A percentile compares a stretch with the other conserved stretches of the same genome.
These are phyloP conservation scores for Macrobrachium rosenbergii DNA, from an alignment of 1,140 invertebrate genomes.

Conservation along the genomic window DNA sequence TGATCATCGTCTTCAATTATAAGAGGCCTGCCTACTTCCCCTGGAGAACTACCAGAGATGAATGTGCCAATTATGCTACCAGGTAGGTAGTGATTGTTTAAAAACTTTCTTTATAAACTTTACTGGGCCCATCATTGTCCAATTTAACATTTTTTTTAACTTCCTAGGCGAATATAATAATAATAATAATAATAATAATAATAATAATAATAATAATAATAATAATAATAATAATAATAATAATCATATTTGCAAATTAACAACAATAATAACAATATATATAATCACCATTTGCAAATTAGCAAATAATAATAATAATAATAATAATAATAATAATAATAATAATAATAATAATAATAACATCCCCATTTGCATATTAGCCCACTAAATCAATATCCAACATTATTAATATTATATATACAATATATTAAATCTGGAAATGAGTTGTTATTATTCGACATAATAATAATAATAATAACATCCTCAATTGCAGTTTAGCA, in stretches of 20 bases:
- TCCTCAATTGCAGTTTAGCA: background rate
- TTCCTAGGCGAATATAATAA: too few relatives aligned
- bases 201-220: background rate
- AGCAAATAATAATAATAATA: background rate
- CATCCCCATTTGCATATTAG: background rate
- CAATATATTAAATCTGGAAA: too few relatives aligned
- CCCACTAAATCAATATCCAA: too few relatives aligned
- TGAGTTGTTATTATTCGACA: too few relatives aligned
- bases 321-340: conserved; percentile 2
- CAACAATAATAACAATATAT: background rate
- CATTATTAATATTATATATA: too few relatives aligned
- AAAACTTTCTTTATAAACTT: too few relatives aligned
- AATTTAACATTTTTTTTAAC: too few relatives aligned
- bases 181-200: background rate
- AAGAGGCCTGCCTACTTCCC: conserved; percentile 55
- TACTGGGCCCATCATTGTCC: too few relatives aligned
- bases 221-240: background rate
- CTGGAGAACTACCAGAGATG: conserved; percentile 53
- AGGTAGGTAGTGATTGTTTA: conserved; percentile 41
- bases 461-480: conserved; percentile 8
- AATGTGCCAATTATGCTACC: conserved; percentile 62
- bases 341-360: background rate
- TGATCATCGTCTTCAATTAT: conserved; percentile 45
- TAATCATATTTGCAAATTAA: background rate
- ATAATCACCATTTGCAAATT: background rate